These are phyloP conservation scores for Plutella xylostella DNA, from an alignment of 2,888 invertebrate genomes.

Conservation along the genomic window DNA sequence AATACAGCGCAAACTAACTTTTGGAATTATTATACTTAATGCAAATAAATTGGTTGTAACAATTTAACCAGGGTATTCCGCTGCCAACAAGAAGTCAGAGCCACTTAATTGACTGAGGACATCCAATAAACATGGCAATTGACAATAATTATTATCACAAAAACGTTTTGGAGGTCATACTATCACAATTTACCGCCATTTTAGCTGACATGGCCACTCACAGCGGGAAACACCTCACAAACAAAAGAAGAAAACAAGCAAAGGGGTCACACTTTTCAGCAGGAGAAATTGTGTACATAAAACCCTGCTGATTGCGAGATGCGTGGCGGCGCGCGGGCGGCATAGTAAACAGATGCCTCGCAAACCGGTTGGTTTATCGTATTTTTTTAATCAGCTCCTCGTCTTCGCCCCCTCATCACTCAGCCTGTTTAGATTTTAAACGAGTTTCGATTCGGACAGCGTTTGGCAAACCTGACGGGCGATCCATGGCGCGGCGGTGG, in stretches of 20 bases:
- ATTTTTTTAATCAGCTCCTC: slow-evolving; percentile 7
- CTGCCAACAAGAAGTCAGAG: no score
- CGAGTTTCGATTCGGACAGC: slow-evolving; percentile 34
- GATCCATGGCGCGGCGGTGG: slow-evolving; percentile 28
- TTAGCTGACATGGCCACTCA: no score
- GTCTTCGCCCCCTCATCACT: slow-evolving; percentile 10
- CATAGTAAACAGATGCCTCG: slow-evolving; percentile 38
- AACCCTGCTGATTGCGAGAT: slow-evolving; percentile 36
- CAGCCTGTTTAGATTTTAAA: slow-evolving; percentile 22
- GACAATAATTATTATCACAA: slow-evolving; percentile 45
- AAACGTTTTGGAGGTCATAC: slow-evolving; percentile 35
- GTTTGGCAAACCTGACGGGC: slow-evolving; percentile 41
- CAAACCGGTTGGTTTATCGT: slow-evolving; percentile 34
- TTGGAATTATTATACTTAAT: no score
- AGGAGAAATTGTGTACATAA: slow-evolving; percentile 27
- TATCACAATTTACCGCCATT: slow-evolving; percentile 20
- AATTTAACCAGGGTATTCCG: no score
- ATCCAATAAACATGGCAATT: slow-evolving; percentile 41
- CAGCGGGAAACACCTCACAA: no score
- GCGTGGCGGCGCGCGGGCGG: slow-evolving; percentile 18
- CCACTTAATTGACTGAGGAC: slow-evolving; percentile 34
- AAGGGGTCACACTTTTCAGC: slow-evolving; percentile 18
- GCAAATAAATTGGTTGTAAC: no score
- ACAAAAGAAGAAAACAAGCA: no score
- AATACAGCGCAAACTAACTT: no score